Evolutionary conservation across 2,797 vertebrate species (phyloP).

Genomic region (Sebastes oblongus): DNA sequence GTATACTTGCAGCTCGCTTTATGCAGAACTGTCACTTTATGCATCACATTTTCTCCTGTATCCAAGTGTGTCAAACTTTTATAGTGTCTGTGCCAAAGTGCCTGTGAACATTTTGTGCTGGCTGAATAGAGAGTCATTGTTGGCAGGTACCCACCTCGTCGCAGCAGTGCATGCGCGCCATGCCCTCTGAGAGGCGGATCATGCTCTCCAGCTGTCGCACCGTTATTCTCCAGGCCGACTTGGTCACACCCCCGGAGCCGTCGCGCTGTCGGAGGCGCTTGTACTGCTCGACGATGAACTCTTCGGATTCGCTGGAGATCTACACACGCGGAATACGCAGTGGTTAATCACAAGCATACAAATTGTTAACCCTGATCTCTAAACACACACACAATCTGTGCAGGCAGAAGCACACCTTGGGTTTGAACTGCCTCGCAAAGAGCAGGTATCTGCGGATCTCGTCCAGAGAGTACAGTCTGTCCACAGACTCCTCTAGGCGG

Average conservation of each 20-base stretch:
- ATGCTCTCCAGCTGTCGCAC: constrained; percentile 97
- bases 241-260: constrained; percentile 86
- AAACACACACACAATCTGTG: not conserved
- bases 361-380: too few species aligned
- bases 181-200: constrained; percentile 96
- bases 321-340: constrained; percentile 32
- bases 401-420: constrained; percentile 83
- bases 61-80: not conserved
- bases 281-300: constrained; percentile 98
- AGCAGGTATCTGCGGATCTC: constrained; percentile 97
- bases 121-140: too few species aligned
- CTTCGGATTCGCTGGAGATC: constrained; percentile 97
- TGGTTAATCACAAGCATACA: fast-evolving
- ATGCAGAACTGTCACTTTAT: not conserved
- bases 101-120: too few species aligned
- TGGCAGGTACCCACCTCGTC: constrained; percentile 86
- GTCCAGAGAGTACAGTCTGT: constrained; percentile 93
- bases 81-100: not conserved
- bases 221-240: constrained; percentile 97
- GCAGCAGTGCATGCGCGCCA: constrained; percentile 99
- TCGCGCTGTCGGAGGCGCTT: constrained; percentile 95
- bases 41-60: not conserved
- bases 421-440: constrained; percentile 97
- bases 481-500: constrained; percentile 91
- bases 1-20: not conserved